Evolutionary conservation across 2,888 invertebrate species (phyloP), one percentile per base, ranked within the genome.

Genomic region (Anoplius nigerrimus): DNA sequence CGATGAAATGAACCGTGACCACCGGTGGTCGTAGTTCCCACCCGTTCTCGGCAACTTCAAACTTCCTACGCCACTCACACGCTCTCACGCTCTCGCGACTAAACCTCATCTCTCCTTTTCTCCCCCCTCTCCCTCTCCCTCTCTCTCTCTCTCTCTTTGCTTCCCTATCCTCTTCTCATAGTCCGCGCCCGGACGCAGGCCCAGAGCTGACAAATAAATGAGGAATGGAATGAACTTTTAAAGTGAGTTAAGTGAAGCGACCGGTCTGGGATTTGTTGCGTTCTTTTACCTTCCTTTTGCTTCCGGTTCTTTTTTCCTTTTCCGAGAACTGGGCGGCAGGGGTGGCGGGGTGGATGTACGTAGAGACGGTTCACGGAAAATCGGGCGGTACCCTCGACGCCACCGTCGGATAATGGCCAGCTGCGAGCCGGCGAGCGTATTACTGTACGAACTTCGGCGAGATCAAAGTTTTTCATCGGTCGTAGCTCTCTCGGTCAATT

Each of bases 1-100:
- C 71, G 74, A 70, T 64, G 76, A 82, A 82, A 81, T 79, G 82
- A 82, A 82, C 78, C 79, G 79, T 82, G 75, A 80, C 82, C 80
- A 74, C 76, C 75, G 75, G 68, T 76, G 77, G 74, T 71, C 73
- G 62, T 73, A 75, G 75, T 79, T 80, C 78, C 79, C 78, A 79
- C 69, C 64, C 69, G 58, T 42, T 34, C 57, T 70, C 48, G 69
- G 66, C 70, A 69, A 76, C 65, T 80, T 71, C 67, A 66, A 75
- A 75, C 75, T 75, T 73, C 69, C 78, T 77, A 75, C 55, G 72
- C 71, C 58, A 18, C 42, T 20, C 45, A 55, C 69, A 60, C 71
- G 69, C 63, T 66, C 64, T 18, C 48, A 48, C 48, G 16, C 34
- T 11, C 34, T 34, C 8, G 34, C 34, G 34, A 34, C 34, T 34